Evolutionary conservation across 2,888 invertebrate species (phyloP), one percentile per base, ranked within the genome.

Genomic region (Stenodema calcarata): DNA sequence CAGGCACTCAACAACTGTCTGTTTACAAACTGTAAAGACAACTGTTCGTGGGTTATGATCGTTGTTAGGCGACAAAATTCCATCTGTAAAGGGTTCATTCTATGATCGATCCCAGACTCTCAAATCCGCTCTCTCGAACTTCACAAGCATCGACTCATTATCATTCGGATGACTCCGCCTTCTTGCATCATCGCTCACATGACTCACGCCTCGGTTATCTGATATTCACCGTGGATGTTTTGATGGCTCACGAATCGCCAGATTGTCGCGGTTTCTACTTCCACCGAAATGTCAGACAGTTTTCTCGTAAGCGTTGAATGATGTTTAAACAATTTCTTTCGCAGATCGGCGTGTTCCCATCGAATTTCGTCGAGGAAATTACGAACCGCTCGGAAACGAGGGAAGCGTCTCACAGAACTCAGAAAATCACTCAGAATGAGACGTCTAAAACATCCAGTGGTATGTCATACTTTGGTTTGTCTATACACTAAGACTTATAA

Each of bases 281-380:
- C 35, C 28, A 50, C 23, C 35, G 11, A 14, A 7, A 23, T 35
- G 11, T 73, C 28, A 30, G 62, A 18, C 0, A 23, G 11, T 23
- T 23, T 7, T 23, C 23, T 62, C 62, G 18, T n/a, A n/a, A 62
- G 11, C 23, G 62, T 23, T 62, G 12, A 18, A 62, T 23, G 11
- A 62, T 62, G 62, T 62, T 62, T 18, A 62, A 27, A 44, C 44
- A 78, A 44, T 62, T 86, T 85, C 76, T 73, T 42, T 87, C 87
- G 3, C 88, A 92, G 90, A 90, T 95, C 88, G 98, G 99, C 35
- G 97, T 98, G 88, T 99, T 98, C 91, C 99, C 98, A 4, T 98
- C 98, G 9, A 99, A 99, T 93, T 99, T 98, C 92, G 98, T 98
- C 50, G 94, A 95, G 90, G 91, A 92, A 87, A 88, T 91, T 28